Conservation (phyloP, 2,888 invertebrate species). For the Aspidapion aeneum region DNA sequence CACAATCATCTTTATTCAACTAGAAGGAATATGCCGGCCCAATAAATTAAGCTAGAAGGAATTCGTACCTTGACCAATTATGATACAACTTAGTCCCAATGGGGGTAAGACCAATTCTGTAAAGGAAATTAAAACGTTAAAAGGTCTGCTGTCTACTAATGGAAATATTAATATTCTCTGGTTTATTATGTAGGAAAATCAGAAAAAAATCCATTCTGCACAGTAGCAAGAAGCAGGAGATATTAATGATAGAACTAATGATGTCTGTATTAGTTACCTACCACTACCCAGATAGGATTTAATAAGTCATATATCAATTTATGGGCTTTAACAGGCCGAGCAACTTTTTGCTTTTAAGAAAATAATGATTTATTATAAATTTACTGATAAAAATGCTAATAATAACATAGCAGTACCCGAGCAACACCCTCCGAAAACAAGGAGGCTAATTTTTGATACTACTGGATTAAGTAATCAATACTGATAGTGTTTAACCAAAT, state of each 20-base stretch:
- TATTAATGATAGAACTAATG: background rate
- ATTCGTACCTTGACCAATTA: no score
- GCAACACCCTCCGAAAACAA: no score
- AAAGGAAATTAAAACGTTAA: background rate
- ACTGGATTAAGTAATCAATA: no score
- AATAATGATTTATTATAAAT: background rate
- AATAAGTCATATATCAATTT: constrained; percentile 2
- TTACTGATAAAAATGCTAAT: background rate
- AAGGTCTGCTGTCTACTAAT: background rate
- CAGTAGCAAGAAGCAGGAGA: background rate
- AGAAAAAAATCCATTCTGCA: background rate
- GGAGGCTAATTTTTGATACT: no score
- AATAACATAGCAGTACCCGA: background rate
- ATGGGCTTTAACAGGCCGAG: background rate
- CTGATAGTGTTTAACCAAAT: no score
- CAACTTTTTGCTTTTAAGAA: background rate
- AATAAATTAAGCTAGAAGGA: no score
- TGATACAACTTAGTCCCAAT: no score
- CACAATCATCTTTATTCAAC: no score
- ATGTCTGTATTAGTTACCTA: background rate
- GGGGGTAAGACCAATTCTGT: background rate
- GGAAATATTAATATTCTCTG: background rate
- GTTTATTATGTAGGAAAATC: background rate
- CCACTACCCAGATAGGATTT: background rate
- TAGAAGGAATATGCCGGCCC: no score